phyloP scores from a whole-genome alignment of 2,797 vertebrate genomes.

The Borostomias antarcticus region DNA sequence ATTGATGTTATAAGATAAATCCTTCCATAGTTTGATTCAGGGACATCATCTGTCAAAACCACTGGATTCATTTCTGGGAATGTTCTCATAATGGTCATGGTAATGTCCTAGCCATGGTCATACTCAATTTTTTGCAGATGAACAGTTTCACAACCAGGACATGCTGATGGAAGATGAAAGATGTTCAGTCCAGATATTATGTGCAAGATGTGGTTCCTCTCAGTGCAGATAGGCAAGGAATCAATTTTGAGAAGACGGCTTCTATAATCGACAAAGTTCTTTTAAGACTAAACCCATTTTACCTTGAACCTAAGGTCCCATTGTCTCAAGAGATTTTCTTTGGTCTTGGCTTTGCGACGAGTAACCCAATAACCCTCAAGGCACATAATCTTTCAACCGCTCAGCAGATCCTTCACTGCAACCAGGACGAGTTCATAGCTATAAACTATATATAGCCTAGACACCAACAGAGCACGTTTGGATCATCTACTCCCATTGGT shows the following conservation, averaged over 20 bases:
- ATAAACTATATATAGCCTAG: too few relatives aligned
- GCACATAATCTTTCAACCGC: too few relatives aligned
- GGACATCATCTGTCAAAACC: conserved; percentile 24
- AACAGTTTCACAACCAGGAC: conserved; percentile 24
- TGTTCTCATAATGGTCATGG: too few relatives aligned
- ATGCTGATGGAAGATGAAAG: conserved; percentile 1
- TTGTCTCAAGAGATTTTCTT: conserved; percentile 8
- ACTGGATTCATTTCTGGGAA: too few relatives aligned
- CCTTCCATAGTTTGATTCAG: conserved; percentile 33
- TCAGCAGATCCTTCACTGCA: too few relatives aligned
- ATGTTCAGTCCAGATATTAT: not conserved
- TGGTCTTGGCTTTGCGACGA: conserved; percentile 1
- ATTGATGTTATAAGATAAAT: not conserved
- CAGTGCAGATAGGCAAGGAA: conserved; percentile 2
- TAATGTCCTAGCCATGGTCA: conserved; percentile 28
- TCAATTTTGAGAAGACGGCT: not conserved
- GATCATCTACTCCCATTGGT: conserved; percentile 52
- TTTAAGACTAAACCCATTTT: not conserved
- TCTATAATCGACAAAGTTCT: not conserved
- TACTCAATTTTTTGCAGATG: conserved; percentile 40
- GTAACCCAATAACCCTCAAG: not conserved
- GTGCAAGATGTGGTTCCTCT: not conserved
- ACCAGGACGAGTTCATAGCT: too few relatives aligned
- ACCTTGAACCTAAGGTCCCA: conserved; percentile 9
- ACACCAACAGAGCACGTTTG: conserved; percentile 43